A percentile compares a stretch with the other conserved stretches of the same genome.
phyloP scores from a whole-genome alignment of 1,140 invertebrate species.

The Heliconius himera region DNA sequence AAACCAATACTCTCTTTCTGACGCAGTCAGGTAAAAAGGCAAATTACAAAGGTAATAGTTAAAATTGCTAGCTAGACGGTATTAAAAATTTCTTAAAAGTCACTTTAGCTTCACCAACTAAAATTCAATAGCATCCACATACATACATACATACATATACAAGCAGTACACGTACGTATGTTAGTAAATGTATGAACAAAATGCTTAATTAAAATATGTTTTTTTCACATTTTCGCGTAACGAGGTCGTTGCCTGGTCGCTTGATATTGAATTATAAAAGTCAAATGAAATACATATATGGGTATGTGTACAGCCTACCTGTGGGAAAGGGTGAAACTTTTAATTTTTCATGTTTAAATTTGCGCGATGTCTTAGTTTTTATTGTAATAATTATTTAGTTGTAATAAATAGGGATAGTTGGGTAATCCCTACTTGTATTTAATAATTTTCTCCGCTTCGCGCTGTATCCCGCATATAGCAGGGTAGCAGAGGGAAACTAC shows the following conservation, averaged over 20 bases:
- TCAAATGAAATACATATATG: slow-evolving; percentile 5
- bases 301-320: too few species aligned
- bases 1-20: too few species aligned
- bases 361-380: background rate
- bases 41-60: background rate
- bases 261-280: background rate
- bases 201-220: slow-evolving; percentile 4
- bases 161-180: too few species aligned
- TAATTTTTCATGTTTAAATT: background rate
- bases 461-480: too few species aligned
- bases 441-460: too few species aligned
- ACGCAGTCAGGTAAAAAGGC: too few species aligned
- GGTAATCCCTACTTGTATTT: too few species aligned
- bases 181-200: slow-evolving; percentile 6
- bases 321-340: background rate
- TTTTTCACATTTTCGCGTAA: background rate
- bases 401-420: too few species aligned
- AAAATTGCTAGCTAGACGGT: background rate
- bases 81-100: background rate
- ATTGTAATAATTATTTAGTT: too few species aligned
- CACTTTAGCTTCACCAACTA: background rate
- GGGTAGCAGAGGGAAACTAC: too few species aligned
- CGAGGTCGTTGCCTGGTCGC: slow-evolving; percentile 6
- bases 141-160: background rate
- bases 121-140: background rate